Conservation (phyloP, 2,797 vertebrate species). For the Paratrypauchen microcephalus region DNA sequence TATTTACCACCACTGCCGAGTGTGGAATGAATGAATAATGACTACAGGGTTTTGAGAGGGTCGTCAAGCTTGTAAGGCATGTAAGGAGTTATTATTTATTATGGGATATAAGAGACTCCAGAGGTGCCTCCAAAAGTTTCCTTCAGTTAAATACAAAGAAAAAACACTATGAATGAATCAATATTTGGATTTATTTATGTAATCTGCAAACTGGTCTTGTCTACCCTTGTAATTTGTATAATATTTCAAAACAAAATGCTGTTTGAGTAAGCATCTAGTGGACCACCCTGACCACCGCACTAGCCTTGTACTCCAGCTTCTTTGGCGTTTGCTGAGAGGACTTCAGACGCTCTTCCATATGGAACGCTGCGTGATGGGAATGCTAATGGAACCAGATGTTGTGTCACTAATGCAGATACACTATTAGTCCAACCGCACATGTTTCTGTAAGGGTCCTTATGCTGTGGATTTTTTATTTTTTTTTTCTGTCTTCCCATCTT, state of each 20-base stretch:
- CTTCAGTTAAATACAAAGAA: not conserved
- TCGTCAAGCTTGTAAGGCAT: no score
- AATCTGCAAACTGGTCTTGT: not conserved
- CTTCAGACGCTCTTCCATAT: conserved; percentile 20
- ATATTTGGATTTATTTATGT: not conserved
- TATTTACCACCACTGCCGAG: not conserved
- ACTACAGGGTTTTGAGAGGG: not conserved
- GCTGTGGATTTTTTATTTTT: not conserved
- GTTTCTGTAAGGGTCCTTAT: conserved; percentile 4
- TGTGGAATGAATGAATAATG: no score
- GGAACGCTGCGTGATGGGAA: conserved; percentile 30
- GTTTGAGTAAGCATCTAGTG: not conserved
- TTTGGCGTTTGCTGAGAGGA: conserved; percentile 17
- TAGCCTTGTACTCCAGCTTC: not conserved
- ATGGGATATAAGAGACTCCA: not conserved
- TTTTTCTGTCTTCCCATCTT: not conserved
- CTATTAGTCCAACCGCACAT: conserved; percentile 16
- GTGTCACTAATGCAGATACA: conserved; percentile 31
- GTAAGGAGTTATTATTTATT: no score
- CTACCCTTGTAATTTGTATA: conserved; percentile 8
- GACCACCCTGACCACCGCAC: not conserved
- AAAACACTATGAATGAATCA: not conserved
- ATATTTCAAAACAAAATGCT: not conserved
- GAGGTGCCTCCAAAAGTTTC: not conserved
- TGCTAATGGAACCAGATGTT: conserved; percentile 33